Percentiles rank a stretch among this genome's conserved stretches.
Conservation (phyloP, 2,888 invertebrate species). For the Alsophila aescularia region DNA sequence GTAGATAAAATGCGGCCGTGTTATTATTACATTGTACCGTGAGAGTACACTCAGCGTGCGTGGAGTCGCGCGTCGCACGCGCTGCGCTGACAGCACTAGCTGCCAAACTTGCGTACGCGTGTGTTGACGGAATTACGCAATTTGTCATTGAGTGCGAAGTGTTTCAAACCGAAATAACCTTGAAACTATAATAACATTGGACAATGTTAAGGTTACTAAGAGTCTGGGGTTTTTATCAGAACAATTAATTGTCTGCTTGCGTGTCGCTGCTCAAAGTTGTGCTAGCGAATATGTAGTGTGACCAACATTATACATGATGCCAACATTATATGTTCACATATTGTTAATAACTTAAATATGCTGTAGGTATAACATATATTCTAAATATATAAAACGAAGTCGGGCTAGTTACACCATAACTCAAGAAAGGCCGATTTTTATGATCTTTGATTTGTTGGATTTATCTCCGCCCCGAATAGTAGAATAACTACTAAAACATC, state of each 20-base stretch:
- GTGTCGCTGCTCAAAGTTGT: too few species aligned
- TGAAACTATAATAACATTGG: constrained; percentile 36
- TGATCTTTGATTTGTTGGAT: too few species aligned
- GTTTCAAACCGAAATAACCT: constrained; percentile 49
- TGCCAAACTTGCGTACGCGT: constrained; percentile 62
- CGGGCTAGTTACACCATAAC: too few species aligned
- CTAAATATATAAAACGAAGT: too few species aligned
- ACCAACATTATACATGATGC: too few species aligned
- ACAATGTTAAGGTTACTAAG: not conserved
- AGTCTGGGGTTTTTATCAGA: not conserved
- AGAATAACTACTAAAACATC: too few species aligned
- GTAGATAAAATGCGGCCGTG: constrained; percentile 39
- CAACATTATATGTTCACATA: too few species aligned
- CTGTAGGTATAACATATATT: too few species aligned
- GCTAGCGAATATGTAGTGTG: too few species aligned
- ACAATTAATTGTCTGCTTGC: not conserved
- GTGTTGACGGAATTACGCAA: constrained; percentile 56
- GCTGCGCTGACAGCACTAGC: constrained; percentile 32
- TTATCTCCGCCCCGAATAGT: too few species aligned
- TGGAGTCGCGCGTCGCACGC: constrained; percentile 18
- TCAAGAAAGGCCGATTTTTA: too few species aligned
- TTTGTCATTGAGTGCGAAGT: constrained; percentile 52
- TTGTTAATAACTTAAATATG: too few species aligned
- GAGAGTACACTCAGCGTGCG: constrained; percentile 5
- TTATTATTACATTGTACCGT: constrained; percentile 32